Percentiles rank a stretch among this genome's conserved stretches.
Evolutionary conservation across 2,797 vertebrate species (phyloP).

Genomic region (Chloroceryle inda): DNA sequence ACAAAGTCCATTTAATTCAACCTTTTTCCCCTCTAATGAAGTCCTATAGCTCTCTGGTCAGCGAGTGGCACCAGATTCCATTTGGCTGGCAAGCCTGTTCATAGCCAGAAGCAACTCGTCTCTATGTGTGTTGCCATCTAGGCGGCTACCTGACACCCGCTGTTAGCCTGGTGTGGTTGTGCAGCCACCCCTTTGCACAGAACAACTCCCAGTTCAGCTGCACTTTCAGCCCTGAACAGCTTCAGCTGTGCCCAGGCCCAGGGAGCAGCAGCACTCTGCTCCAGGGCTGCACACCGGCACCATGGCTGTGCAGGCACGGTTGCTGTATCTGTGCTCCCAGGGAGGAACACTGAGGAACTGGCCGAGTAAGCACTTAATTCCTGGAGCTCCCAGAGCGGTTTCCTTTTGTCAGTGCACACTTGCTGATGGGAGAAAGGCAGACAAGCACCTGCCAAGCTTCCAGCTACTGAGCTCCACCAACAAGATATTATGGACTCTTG

Average conservation of each 20-base stretch:
- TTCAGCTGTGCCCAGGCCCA: neutral
- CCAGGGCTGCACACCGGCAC: rapidly evolving
- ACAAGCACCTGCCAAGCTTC: slow-evolving; percentile 43
- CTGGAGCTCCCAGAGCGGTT: neutral
- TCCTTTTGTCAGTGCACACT: neutral
- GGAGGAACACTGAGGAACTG: neutral
- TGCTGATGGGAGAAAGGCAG: neutral
- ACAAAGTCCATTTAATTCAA: neutral
- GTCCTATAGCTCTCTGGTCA: neutral
- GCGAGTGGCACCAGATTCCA: neutral
- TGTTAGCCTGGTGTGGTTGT: too few species aligned
- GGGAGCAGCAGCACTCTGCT: neutral
- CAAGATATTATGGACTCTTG: neutral
- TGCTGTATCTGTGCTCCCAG: rapidly evolving
- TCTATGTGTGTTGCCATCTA: neutral
- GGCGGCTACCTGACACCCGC: rapidly evolving
- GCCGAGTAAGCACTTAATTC: neutral
- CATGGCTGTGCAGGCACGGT: rapidly evolving
- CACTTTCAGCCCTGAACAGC: neutral
- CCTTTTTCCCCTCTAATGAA: rapidly evolving
- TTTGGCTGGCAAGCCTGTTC: neutral
- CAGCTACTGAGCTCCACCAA: slow-evolving; percentile 22
- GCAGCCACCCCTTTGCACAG: neutral
- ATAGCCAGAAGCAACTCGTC: neutral
- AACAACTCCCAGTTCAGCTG: neutral